Evolutionary conservation across 92 coral and sea anemone genomes (phyloP).

Genomic region (Metridium senile): DNA sequence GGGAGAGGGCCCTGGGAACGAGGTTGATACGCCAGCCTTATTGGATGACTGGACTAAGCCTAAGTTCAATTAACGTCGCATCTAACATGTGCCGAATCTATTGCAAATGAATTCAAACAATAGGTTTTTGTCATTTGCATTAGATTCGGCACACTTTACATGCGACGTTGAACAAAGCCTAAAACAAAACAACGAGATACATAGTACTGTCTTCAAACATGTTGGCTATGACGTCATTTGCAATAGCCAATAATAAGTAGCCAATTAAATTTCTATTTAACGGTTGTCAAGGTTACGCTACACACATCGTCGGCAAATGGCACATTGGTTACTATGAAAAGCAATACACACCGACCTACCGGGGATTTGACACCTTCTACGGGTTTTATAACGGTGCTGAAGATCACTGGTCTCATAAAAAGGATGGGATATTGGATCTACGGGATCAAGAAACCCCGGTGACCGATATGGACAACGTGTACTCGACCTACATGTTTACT

Average conservation of each 20-base stretch:
- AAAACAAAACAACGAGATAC: too few relatives aligned
- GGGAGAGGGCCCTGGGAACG: too few relatives aligned
- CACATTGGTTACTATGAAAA: slow-evolving; percentile 56
- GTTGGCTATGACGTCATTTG: neutral
- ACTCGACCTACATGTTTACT: slow-evolving; percentile 32
- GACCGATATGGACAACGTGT: slow-evolving; percentile 26
- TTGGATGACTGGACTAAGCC: too few relatives aligned
- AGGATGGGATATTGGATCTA: slow-evolving; percentile 41
- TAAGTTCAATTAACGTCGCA: too few relatives aligned
- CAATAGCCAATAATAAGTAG: neutral
- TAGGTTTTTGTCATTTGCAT: too few relatives aligned
- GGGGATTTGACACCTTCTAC: slow-evolving; percentile 69
- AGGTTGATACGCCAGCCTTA: too few relatives aligned
- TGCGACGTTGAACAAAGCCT: too few relatives aligned
- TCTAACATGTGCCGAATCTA: too few relatives aligned
- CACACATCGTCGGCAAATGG: slow-evolving; percentile 68
- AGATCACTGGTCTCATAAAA: slow-evolving; percentile 52
- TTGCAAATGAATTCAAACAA: too few relatives aligned
- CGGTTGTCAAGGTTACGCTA: slow-evolving; percentile 51
- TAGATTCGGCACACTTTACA: too few relatives aligned
- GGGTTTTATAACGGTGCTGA: slow-evolving; percentile 54
- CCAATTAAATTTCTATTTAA: neutral
- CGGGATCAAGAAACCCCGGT: slow-evolving; percentile 55
- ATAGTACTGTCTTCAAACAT: too few relatives aligned
- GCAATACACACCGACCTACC: slow-evolving; percentile 67